These are phyloP conservation scores for Erpetoichthys calabaricus DNA, from an alignment of 2,797 vertebrate genomes.

Conservation along the genomic window DNA sequence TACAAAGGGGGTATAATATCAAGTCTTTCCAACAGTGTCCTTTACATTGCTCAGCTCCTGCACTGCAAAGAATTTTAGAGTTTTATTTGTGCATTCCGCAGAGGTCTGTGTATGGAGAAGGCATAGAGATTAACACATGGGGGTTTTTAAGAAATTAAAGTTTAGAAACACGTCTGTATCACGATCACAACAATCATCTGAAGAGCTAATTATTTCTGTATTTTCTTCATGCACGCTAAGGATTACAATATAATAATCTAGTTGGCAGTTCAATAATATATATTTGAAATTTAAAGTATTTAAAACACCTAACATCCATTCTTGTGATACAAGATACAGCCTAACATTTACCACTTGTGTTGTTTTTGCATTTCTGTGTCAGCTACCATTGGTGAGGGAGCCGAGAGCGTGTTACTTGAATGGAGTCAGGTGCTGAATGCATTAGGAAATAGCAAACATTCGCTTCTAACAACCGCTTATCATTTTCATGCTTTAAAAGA, in stretches of 20 bases:
- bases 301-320: constrained; percentile 88
- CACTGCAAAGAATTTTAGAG: constrained; percentile 64
- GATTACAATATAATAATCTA: constrained; percentile 71
- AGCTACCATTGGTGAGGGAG: constrained; percentile 54
- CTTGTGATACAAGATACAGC: constrained; percentile 85
- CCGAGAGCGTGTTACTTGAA: constrained; percentile 36
- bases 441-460: constrained; percentile 60
- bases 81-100: constrained; percentile 83
- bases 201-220: constrained; percentile 57
- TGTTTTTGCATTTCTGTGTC: constrained; percentile 75
- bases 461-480: constrained; percentile 51
- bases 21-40: constrained; percentile 95
- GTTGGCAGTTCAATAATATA: constrained; percentile 78
- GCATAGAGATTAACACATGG: constrained; percentile 59
- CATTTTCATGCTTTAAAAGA: constrained; percentile 57
- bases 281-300: constrained; percentile 80
- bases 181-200: constrained; percentile 91
- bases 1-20: constrained; percentile 83
- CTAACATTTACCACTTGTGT: constrained; percentile 92
- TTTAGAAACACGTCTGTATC: constrained; percentile 98
- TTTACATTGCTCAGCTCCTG: constrained; percentile 79
- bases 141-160: constrained; percentile 53
- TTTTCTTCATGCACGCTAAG: constrained; percentile 87
- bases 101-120: constrained; percentile 89
- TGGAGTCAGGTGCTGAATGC: constrained; percentile 53